Base-by-base conservation (phyloP, 2,797 vertebrate species). In the Synanceia verrucosa region DNA sequence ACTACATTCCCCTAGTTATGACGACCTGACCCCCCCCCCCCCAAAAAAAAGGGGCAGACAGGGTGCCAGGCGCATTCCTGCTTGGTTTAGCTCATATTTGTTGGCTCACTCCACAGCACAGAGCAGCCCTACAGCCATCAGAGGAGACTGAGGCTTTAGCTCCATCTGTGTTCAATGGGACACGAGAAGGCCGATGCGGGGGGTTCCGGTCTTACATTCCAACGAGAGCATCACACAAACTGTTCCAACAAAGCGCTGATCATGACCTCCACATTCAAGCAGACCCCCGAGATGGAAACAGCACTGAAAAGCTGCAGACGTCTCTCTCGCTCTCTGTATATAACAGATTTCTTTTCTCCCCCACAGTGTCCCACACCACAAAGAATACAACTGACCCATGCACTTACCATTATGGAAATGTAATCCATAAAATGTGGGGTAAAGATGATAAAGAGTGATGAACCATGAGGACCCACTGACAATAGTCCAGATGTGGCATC, bases 121-220 rank as follows among this genome's bases (percentile, higher is more conserved):
- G 64, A 78, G 70, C 52, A 82, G 80, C 81, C 82, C 74, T 81
- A 65, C 79, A 89, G 86, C 79, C 74, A 78, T 69, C 79, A 74
- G 74, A 73, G 63, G 80, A 79, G 72, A 74, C 62, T 74, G 78
- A 86, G 72, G 65, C 76, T 81, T 82, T 73, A 73, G 75, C 65
- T 85, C 86, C 84, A 89, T 89, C 87, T 91, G 86, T 83, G 53
- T 85, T 86, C 82, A 92, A 90, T 91, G 87, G 73, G 87, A 88
- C 83, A 86, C 34, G 41, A 84, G 70, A 78, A 73, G 60, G 59
- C 51, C 71, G 2, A 79, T 43, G 79, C 16, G 55, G 81, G 78
- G 81, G 83, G 82, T 78, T 83, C 76, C 74, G 70, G 75, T 52
- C 53, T 43, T 36, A 85, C 88, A 93, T 90, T 91, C 91, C 85